Percentiles rank a stretch among this genome's conserved stretches.
phyloP scores from a whole-genome alignment of 1,140 invertebrate species.

The Hylaeus volcanicus region DNA sequence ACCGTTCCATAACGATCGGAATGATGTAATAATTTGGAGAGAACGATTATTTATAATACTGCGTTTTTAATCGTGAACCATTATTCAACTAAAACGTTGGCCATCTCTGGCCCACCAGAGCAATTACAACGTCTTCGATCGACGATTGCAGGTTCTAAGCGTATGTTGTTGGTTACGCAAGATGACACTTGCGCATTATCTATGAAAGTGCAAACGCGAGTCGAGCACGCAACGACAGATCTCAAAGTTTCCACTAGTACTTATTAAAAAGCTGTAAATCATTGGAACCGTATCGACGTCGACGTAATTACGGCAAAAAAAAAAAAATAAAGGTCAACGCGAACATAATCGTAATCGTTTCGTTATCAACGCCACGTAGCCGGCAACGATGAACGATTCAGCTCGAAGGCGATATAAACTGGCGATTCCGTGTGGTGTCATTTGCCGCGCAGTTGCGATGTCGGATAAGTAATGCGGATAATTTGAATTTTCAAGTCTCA shows the following conservation, averaged over 20 bases:
- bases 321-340: neutral
- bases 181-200: conserved; percentile 1
- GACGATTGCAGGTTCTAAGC: neutral
- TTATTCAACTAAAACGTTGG: no score
- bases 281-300: neutral
- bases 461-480: conserved; percentile 12
- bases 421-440: conserved; percentile 19
- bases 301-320: neutral
- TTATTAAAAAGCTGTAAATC: conserved; percentile 33
- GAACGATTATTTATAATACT: no score
- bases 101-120: neutral
- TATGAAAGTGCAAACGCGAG: conserved; percentile 1
- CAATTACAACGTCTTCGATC: neutral
- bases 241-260: conserved; percentile 29
- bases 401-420: conserved; percentile 7
- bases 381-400: neutral
- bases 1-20: no score
- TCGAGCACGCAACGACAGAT: conserved; percentile 7
- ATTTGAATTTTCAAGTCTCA: conserved; percentile 40
- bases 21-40: no score
- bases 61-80: no score
- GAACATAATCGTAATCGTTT: conserved; percentile 31
- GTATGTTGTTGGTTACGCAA: conserved; percentile 5
- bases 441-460: conserved; percentile 12
- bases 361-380: conserved; percentile 23